Evolutionary conservation across 2,797 vertebrate genomes (phyloP).

Genomic region (Eulemur coronatus): DNA sequence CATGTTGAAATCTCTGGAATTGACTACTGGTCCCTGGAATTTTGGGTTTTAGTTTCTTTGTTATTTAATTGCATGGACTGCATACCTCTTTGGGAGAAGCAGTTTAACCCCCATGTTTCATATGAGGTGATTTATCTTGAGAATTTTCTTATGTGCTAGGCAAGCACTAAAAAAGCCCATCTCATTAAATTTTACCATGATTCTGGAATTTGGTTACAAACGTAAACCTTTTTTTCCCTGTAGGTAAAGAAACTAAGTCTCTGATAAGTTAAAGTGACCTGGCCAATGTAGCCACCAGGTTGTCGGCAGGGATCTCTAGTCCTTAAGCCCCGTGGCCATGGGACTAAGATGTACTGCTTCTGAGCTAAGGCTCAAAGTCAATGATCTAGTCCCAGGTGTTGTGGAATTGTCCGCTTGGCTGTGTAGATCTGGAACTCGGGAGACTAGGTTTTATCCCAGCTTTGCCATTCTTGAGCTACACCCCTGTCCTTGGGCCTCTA

Average conservation of each 20-base stretch:
- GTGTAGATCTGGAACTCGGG: background rate
- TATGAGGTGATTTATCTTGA: slow-evolving; percentile 47
- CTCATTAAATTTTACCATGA: slow-evolving; percentile 43
- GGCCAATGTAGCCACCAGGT: background rate
- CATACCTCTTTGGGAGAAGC: background rate
- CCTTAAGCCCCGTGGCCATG: background rate
- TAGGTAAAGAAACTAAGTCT: background rate
- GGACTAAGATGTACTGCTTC: background rate
- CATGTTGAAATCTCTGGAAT: background rate
- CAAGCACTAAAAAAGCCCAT: background rate
- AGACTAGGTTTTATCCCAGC: background rate
- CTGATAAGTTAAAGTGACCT: background rate
- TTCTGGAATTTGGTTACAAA: background rate
- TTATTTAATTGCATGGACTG: slow-evolving; percentile 53
- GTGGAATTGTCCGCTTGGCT: background rate
- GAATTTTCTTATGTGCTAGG: background rate
- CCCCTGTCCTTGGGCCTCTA: background rate
- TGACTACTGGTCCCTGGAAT: background rate
- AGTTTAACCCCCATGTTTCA: slow-evolving; percentile 15
- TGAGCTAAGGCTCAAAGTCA: background rate
- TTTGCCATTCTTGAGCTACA: background rate
- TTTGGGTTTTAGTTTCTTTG: slow-evolving; percentile 26
- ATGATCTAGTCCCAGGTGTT: background rate
- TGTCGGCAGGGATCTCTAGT: background rate
- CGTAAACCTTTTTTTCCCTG: background rate